A percentile compares a stretch with the other conserved stretches of the same genome.
Evolutionary conservation across 2,113 vertebrate genomes (phyloP).

Genomic region (Lathamus discolor): DNA sequence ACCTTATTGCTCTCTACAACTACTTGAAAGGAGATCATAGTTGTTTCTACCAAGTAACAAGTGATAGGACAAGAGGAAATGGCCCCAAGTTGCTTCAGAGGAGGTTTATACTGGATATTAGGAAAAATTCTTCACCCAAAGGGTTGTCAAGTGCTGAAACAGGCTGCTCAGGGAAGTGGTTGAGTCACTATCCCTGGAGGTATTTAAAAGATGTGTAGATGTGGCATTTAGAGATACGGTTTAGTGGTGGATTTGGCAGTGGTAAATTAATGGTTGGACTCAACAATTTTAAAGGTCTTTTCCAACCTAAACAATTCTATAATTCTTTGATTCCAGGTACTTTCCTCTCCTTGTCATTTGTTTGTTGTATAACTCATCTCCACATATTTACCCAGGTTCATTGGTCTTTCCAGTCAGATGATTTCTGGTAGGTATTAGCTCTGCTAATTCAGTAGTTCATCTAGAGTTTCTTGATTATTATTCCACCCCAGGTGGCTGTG

Average conservation of each 20-base stretch:
- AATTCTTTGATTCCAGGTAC: not conserved
- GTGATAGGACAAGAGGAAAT: not conserved
- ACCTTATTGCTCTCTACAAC: not conserved
- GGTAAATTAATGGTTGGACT: not conserved
- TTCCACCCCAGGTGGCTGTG: slow-evolving; percentile 38
- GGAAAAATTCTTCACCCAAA: not conserved
- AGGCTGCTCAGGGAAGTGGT: not conserved
- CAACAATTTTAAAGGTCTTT: not conserved
- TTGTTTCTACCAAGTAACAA: not conserved
- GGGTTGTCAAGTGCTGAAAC: not conserved
- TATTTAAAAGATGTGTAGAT: not conserved
- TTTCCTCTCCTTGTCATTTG: not conserved
- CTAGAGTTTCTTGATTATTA: slow-evolving; percentile 51
- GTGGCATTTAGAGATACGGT: not conserved
- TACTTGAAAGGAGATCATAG: not conserved
- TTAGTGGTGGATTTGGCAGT: not conserved
- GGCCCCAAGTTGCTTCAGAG: not conserved
- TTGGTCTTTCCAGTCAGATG: not conserved
- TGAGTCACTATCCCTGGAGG: not conserved
- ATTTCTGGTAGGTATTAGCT: slow-evolving; percentile 16
- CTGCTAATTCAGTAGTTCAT: slow-evolving; percentile 42
- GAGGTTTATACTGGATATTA: not conserved
- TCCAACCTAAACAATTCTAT: not conserved
- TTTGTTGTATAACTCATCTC: not conserved
- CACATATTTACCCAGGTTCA: not conserved